Percentiles rank a stretch among this genome's conserved stretches.
phyloP scores from a whole-genome alignment of 2,113 vertebrate genomes.

The Chlorodrepanis virens region DNA sequence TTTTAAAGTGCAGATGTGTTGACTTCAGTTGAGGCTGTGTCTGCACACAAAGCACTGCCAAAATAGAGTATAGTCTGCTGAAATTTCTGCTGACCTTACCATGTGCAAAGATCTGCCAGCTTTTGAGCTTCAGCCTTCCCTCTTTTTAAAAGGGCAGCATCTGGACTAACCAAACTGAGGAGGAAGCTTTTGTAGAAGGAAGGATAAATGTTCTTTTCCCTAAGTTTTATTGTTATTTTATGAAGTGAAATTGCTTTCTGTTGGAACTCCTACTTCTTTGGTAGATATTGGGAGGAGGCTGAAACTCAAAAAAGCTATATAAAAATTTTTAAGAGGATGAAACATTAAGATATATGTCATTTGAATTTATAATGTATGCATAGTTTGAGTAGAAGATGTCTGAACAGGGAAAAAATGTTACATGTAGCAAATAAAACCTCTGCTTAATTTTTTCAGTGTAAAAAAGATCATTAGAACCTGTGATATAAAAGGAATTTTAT shows the following conservation, averaged over 20 bases:
- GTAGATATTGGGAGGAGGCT: background rate
- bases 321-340: background rate
- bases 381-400: background rate
- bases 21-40: background rate
- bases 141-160: constrained; percentile 21
- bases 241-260: background rate
- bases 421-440: background rate
- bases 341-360: background rate
- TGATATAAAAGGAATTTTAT: background rate
- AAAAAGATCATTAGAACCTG: background rate
- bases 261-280: background rate
- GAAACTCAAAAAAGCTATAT: background rate
- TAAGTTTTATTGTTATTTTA: background rate
- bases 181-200: background rate
- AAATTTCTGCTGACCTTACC: constrained; percentile 38
- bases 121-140: background rate
- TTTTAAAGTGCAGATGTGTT: constrained; percentile 22
- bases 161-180: background rate
- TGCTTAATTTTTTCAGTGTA: background rate
- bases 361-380: background rate
- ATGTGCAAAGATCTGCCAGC: background rate
- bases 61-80: constrained; percentile 28
- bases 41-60: background rate
- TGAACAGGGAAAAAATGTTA: background rate
- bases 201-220: background rate